phyloP scores from a whole-genome alignment of 2,797 vertebrate species.

The Sarcophilus harrisii region DNA sequence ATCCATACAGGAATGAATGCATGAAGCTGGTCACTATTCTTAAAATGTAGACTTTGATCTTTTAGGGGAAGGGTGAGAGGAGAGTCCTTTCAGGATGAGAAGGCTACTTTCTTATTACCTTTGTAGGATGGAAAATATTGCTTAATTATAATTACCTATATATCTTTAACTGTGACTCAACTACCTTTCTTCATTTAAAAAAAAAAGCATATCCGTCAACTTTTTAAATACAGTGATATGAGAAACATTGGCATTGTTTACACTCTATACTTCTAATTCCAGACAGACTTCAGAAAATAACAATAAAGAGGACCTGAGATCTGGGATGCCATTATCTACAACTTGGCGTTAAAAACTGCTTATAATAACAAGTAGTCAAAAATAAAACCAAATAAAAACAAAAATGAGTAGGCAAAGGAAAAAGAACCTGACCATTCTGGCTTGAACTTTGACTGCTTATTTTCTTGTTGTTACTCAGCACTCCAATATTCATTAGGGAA shows the following conservation, averaged over 20 bases:
- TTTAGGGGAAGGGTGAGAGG: background rate
- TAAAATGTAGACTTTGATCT: background rate
- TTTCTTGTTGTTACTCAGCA: slow-evolving; percentile 73
- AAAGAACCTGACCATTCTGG: background rate
- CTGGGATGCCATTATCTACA: background rate
- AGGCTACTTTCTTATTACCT: slow-evolving; percentile 37
- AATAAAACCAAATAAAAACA: background rate
- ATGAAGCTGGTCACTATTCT: background rate
- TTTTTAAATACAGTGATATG: slow-evolving; percentile 43
- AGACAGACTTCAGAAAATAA: background rate
- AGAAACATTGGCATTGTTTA: slow-evolving; percentile 58
- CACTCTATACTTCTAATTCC: background rate
- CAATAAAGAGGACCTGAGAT: background rate
- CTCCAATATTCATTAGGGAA: slow-evolving; percentile 65
- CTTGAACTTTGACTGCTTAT: slow-evolving; percentile 57
- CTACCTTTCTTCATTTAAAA: slow-evolving; percentile 34
- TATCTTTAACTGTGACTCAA: slow-evolving; percentile 26
- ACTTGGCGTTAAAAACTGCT: background rate
- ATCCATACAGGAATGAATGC: background rate
- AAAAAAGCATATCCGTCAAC: slow-evolving; percentile 33
- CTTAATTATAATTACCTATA: slow-evolving; percentile 38
- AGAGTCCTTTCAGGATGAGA: background rate
- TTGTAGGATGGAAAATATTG: slow-evolving; percentile 28
- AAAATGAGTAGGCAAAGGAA: background rate
- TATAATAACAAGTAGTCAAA: background rate